Conservation (phyloP, 2,113 vertebrate genomes). For the Gymnarchus niloticus region DNA sequence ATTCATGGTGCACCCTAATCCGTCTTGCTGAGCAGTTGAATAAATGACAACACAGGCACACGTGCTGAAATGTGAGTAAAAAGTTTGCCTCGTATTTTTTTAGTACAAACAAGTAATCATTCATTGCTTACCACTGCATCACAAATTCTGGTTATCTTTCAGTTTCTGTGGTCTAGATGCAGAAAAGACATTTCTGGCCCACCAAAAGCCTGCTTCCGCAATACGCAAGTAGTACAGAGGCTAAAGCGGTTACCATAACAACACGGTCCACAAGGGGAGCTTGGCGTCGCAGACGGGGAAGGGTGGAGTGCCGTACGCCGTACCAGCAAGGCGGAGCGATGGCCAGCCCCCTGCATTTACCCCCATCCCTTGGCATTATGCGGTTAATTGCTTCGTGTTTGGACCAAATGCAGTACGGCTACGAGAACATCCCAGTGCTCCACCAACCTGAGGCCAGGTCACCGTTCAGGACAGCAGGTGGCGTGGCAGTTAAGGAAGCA, state of each 20-base stretch:
- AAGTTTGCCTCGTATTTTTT: neutral
- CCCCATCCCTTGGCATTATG: neutral
- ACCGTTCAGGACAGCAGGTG: neutral
- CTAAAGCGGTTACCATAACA: constrained; percentile 11
- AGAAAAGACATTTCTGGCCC: neutral
- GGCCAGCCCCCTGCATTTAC: neutral
- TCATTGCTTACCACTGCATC: neutral
- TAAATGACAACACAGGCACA: neutral
- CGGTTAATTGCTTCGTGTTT: neutral
- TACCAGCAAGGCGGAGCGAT: neutral
- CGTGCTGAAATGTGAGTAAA: neutral
- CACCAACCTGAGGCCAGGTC: neutral
- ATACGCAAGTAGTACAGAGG: neutral
- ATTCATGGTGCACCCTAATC: neutral
- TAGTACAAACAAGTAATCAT: too few relatives aligned
- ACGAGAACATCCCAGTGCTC: neutral
- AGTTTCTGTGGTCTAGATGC: neutral
- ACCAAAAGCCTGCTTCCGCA: neutral
- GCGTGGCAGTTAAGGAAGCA: neutral
- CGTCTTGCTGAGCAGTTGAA: neutral
- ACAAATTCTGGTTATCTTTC: neutral
- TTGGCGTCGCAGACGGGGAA: neutral
- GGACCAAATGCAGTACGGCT: neutral
- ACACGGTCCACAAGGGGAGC: neutral
- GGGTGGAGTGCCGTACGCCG: neutral